These are phyloP conservation scores for Drosophila lacicola DNA, from an alignment of 2,888 invertebrate genomes.

Conservation along the genomic window DNA sequence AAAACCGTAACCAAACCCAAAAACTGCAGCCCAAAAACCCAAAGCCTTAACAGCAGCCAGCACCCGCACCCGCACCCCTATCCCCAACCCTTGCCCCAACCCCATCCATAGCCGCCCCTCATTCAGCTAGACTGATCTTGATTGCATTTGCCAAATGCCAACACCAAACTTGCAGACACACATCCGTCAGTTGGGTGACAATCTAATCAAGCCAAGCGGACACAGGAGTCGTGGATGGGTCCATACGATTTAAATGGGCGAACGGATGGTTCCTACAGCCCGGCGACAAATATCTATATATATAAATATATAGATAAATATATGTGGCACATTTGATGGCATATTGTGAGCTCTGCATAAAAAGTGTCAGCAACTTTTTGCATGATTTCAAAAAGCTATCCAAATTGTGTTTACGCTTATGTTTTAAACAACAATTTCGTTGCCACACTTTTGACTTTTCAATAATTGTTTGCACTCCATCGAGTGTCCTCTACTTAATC, in stretches of 20 bases:
- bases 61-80: not conserved
- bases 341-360: not conserved
- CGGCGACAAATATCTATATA: too few species aligned
- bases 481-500: not conserved
- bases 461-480: constrained; percentile 2
- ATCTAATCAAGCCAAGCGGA: constrained; percentile 68
- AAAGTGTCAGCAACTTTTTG: constrained; percentile 22
- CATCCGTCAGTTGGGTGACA: constrained; percentile 59
- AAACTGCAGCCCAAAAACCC: constrained; percentile 20
- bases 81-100: not conserved
- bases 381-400: too few species aligned
- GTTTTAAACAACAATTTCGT: constrained; percentile 12
- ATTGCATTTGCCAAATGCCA: constrained; percentile 75
- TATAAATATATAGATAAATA: too few species aligned
- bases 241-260: constrained; percentile 13
- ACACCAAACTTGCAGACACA: constrained; percentile 59
- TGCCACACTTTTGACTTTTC: not conserved
- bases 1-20: constrained; percentile 27
- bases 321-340: too few species aligned
- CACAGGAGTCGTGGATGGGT: constrained; percentile 2
- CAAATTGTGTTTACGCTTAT: not conserved
- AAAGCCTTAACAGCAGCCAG: not conserved
- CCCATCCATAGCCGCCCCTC: not conserved
- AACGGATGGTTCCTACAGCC: too few species aligned
- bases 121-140: constrained; percentile 61